phyloP scores from a whole-genome alignment of 2,113 vertebrate species.

The Pseudolaguvia tuberculata region DNA sequence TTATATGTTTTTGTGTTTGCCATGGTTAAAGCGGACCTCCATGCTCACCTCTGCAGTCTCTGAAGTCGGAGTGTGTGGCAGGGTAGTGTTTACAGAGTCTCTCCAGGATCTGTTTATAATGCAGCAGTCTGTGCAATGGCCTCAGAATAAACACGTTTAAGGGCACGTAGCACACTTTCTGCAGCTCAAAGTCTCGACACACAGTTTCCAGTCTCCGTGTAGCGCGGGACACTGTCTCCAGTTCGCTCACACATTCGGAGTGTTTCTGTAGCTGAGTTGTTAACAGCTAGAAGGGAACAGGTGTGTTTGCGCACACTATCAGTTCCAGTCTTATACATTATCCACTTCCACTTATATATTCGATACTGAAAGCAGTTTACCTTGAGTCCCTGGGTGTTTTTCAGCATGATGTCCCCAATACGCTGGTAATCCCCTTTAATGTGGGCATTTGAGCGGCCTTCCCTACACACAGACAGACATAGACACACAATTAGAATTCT shows the following conservation, averaged over 20 bases:
- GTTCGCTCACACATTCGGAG: constrained; percentile 78
- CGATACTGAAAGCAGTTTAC: constrained; percentile 58
- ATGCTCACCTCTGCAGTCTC: constrained; percentile 84
- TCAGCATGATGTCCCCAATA: constrained; percentile 92
- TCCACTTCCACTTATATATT: too few relatives aligned
- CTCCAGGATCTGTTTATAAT: constrained; percentile 97
- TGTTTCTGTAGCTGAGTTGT: constrained; percentile 83
- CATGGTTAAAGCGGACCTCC: neutral
- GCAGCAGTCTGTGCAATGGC: constrained; percentile 90
- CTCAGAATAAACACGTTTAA: constrained; percentile 92
- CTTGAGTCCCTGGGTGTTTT: constrained; percentile 88
- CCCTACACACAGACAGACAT: constrained; percentile 69
- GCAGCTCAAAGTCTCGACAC: constrained; percentile 92
- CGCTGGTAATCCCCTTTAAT: constrained; percentile 91
- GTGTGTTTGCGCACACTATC: neutral
- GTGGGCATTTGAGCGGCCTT: constrained; percentile 91
- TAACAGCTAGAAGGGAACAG: constrained; percentile 70
- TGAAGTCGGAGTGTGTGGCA: constrained; percentile 83
- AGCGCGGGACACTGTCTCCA: constrained; percentile 77
- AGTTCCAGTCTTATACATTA: too few relatives aligned
- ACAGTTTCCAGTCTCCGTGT: constrained; percentile 79
- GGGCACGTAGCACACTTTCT: constrained; percentile 95
- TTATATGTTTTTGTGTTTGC: too few relatives aligned
- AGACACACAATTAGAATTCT: constrained; percentile 20
- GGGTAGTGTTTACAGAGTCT: constrained; percentile 91